Conservation (phyloP, 2,888 invertebrate species). For the Clivina fossor region DNA sequence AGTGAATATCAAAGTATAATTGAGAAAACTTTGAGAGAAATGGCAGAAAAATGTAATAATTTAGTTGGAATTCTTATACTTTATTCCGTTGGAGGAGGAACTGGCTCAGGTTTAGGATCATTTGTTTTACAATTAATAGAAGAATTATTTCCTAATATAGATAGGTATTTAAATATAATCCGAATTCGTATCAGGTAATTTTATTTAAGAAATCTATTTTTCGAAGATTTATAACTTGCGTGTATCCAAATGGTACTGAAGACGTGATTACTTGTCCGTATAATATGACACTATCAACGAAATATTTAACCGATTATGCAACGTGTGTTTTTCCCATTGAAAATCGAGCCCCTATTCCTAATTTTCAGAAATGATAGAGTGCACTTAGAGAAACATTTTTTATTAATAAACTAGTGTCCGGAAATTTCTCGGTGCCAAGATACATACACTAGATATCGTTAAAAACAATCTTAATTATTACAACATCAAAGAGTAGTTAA, state of each 20-base stretch:
- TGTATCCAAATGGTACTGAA: constrained; percentile 57
- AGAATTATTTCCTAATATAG: constrained; percentile 55
- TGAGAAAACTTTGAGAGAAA: constrained; percentile 51
- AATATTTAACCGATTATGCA: constrained; percentile 54
- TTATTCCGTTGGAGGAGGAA: constrained; percentile 60
- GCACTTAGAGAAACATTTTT: too few relatives aligned
- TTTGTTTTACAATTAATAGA: constrained; percentile 53
- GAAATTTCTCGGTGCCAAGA: too few relatives aligned
- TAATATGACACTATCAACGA: constrained; percentile 56
- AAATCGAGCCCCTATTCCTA: too few relatives aligned
- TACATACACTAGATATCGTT: too few relatives aligned
- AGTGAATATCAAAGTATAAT: constrained; percentile 52
- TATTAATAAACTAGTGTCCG: too few relatives aligned
- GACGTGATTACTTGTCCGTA: constrained; percentile 61
- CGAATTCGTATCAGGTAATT: too few relatives aligned
- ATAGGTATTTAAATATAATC: constrained; percentile 51
- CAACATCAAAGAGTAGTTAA: too few relatives aligned
- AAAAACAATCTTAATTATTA: too few relatives aligned
- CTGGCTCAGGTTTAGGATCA: constrained; percentile 60
- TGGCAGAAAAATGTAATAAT: constrained; percentile 56
- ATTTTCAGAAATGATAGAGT: too few relatives aligned
- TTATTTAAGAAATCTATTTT: too few relatives aligned
- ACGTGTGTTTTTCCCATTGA: constrained; percentile 60
- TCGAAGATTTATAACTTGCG: constrained; percentile 56
- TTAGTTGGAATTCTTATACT: constrained; percentile 58